Evolutionary conservation across 37 sponge, comb jelly and placozoan species (phyloP).

Genomic region (Mnemiopsis leidyi): DNA sequence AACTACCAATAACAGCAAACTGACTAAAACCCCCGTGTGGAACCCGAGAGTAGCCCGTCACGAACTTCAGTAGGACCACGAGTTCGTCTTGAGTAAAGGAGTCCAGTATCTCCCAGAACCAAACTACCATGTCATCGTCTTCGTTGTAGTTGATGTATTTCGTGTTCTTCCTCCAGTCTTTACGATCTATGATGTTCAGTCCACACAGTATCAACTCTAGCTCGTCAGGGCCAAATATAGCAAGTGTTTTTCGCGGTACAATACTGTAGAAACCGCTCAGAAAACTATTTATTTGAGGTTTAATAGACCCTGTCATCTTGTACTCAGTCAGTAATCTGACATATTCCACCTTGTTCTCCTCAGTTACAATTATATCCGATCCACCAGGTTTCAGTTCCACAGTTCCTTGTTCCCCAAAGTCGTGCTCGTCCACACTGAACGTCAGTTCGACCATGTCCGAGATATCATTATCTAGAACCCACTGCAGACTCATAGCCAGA

Average conservation of each 20-base stretch:
- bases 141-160: slow-evolving; percentile 45
- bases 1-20: slow-evolving; percentile 67
- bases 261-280: slow-evolving; percentile 51
- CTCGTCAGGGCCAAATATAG: slow-evolving; percentile 54
- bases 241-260: slow-evolving; percentile 36
- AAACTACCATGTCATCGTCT: slow-evolving; percentile 64
- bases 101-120: slow-evolving; percentile 77
- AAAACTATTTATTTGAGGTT: slow-evolving; percentile 37
- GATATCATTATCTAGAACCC: slow-evolving; percentile 61
- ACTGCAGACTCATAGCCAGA: slow-evolving; percentile 30
- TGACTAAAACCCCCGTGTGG: slow-evolving; percentile 74
- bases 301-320: slow-evolving; percentile 51
- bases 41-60: slow-evolving; percentile 73
- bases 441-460: slow-evolving; percentile 47
- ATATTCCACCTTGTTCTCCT: slow-evolving; percentile 71
- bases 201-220: slow-evolving; percentile 42
- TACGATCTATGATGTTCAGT: slow-evolving; percentile 1
- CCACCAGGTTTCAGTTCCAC: slow-evolving; percentile 38
- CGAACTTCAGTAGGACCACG: slow-evolving; percentile 72
- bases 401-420: slow-evolving; percentile 49
- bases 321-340: slow-evolving; percentile 30
- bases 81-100: slow-evolving; percentile 72
- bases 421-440: slow-evolving; percentile 5
- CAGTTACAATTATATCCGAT: slow-evolving; percentile 51
- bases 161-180: slow-evolving; percentile 40